Percentiles rank a stretch among this genome's conserved stretches.
Evolutionary conservation across 2,888 invertebrate genomes (phyloP).

Genomic region (Rhagophthalmus giganteus): DNA sequence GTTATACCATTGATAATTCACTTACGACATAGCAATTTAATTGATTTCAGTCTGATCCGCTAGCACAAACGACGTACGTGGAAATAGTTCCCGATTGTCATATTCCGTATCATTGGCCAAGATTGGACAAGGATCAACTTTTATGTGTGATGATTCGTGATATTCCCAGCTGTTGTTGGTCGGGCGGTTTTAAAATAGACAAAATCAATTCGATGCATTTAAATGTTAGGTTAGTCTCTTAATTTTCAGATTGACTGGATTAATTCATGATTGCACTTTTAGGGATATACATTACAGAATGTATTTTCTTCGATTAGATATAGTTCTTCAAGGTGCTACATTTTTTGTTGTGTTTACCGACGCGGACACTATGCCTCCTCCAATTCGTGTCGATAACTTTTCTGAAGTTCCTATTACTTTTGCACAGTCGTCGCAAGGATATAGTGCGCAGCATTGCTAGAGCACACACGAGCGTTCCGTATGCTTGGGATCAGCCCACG

Average conservation of each 20-base stretch:
- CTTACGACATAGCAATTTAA: too few species aligned
- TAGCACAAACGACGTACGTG: conserved; percentile 66
- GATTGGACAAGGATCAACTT: conserved; percentile 84
- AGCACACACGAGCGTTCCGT: conserved; percentile 75
- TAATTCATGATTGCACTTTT: conserved; percentile 27
- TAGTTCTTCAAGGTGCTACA: conserved; percentile 86
- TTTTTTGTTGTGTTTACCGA: conserved; percentile 91
- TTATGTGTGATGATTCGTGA: conserved; percentile 82
- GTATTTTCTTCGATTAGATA: conserved; percentile 85
- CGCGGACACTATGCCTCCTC: conserved; percentile 90
- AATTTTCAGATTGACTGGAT: too few species aligned
- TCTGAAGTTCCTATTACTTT: conserved; percentile 86
- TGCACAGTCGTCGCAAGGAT: conserved; percentile 76
- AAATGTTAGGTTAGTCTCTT: conserved; percentile 79
- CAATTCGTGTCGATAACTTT: conserved; percentile 91
- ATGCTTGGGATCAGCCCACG: conserved; percentile 83
- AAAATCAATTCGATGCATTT: conserved; percentile 83
- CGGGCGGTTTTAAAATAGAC: conserved; percentile 88
- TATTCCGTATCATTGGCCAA: conserved; percentile 96
- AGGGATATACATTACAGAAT: conserved; percentile 77
- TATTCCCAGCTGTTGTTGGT: conserved; percentile 78
- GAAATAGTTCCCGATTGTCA: conserved; percentile 84
- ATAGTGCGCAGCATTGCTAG: conserved; percentile 74
- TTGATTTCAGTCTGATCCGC: conserved; percentile 65
- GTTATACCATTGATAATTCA: too few species aligned